These are phyloP conservation scores for Rhamnusium bicolor DNA, from an alignment of 2,888 invertebrate genomes.

Conservation along the genomic window DNA sequence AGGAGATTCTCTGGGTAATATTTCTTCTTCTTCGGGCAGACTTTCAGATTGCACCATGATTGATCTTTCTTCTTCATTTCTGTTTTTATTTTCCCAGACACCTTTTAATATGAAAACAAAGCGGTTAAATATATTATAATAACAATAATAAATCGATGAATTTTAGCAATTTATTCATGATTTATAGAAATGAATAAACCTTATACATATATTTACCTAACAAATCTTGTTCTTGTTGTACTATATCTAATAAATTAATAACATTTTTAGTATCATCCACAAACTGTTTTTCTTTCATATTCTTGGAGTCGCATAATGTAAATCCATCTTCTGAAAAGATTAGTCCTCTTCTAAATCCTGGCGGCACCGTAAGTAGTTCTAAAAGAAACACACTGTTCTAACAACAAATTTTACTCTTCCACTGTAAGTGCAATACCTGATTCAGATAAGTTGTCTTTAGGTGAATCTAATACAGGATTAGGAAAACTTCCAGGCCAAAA, in stretches of 20 bases:
- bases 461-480: slow-evolving; percentile 72
- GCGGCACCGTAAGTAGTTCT: slow-evolving; percentile 73
- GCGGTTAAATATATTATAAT: too few relatives aligned
- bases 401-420: background rate
- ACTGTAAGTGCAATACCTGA: slow-evolving; percentile 19
- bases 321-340: slow-evolving; percentile 75
- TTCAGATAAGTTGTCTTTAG: slow-evolving; percentile 59
- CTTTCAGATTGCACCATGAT: slow-evolving; percentile 45
- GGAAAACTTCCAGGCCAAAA: slow-evolving; percentile 91
- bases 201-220: slow-evolving; percentile 70
- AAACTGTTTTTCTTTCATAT: slow-evolving; percentile 33
- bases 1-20: slow-evolving; percentile 72
- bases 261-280: slow-evolving; percentile 52
- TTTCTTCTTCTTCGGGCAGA: slow-evolving; percentile 62
- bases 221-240: slow-evolving; percentile 76
- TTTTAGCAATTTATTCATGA: too few relatives aligned
- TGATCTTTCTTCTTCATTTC: slow-evolving; percentile 46
- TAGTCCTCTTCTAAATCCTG: slow-evolving; percentile 78
- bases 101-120: slow-evolving; percentile 40
- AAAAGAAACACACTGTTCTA: slow-evolving; percentile 24
- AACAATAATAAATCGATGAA: too few relatives aligned
- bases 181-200: too few relatives aligned
- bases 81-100: slow-evolving; percentile 52
- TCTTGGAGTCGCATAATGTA: slow-evolving; percentile 63
- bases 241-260: slow-evolving; percentile 76